Evolutionary conservation across 2,113 vertebrate species (phyloP).

Genomic region (Mobula birostris): DNA sequence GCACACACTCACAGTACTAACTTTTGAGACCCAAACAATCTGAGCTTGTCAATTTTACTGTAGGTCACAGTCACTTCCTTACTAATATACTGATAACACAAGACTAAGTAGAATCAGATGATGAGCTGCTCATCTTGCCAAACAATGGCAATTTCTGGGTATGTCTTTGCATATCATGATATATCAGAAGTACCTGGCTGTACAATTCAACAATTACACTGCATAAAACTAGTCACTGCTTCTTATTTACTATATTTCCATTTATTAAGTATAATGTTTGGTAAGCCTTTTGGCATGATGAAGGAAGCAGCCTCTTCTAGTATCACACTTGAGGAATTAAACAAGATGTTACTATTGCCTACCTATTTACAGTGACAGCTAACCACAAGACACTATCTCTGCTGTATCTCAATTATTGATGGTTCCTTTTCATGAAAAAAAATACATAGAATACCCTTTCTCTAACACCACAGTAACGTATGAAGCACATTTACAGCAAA

Average conservation of each 20-base stretch:
- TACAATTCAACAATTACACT: too few species aligned
- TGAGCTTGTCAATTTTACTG: neutral
- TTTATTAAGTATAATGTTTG: neutral
- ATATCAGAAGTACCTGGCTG: neutral
- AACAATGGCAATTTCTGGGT: neutral
- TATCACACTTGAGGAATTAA: neutral
- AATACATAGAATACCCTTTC: neutral
- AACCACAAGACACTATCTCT: neutral
- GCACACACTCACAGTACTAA: neutral
- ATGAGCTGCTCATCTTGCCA: conserved; percentile 6
- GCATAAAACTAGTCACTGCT: neutral
- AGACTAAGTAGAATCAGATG: neutral
- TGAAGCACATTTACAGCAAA: neutral
- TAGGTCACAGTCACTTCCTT: neutral
- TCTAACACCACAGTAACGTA: neutral
- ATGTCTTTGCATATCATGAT: neutral
- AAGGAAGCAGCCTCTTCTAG: neutral
- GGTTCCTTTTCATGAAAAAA: neutral
- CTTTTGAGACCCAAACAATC: neutral
- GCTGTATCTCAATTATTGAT: neutral
- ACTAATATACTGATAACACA: neutral
- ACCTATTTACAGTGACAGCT: neutral
- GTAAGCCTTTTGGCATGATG: neutral
- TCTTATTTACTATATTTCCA: neutral
- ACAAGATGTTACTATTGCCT: neutral